phyloP scores from a whole-genome alignment of 1,140 invertebrate species.

The Drosophila ogumai region DNA sequence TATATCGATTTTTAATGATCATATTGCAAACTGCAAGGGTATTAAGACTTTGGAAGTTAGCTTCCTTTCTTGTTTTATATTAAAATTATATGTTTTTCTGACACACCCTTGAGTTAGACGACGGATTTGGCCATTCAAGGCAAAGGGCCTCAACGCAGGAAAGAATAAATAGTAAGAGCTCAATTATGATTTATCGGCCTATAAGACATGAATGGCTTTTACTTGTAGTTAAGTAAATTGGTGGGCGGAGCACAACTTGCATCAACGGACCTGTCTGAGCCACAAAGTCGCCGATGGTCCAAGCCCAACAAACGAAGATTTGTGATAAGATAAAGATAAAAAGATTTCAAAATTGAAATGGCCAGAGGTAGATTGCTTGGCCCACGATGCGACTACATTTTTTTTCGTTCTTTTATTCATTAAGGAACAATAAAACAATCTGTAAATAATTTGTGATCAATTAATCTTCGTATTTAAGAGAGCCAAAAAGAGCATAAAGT shows the following conservation, averaged over 20 bases:
- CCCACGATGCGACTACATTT: neutral
- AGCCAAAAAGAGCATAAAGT: no score
- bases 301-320: neutral
- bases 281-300: neutral
- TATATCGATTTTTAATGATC: no score
- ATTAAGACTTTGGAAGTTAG: no score
- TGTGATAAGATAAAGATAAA: neutral
- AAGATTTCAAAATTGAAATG: slow-evolving; percentile 2
- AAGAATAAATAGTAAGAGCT: neutral
- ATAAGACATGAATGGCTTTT: slow-evolving; percentile 3
- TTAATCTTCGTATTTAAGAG: no score
- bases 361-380: slow-evolving; percentile 4
- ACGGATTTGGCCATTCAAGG: neutral
- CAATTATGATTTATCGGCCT: slow-evolving; percentile 15
- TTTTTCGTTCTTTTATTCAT: no score
- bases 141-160: neutral
- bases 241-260: neutral
- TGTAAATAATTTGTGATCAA: no score
- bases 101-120: neutral
- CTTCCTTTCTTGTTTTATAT: no score
- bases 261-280: neutral
- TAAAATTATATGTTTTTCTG: neutral
- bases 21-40: no score
- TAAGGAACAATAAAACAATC: no score
- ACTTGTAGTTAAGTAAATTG: neutral